A percentile compares a stretch with the other conserved stretches of the same genome.
Conservation (phyloP, 2,888 invertebrate species). For the Tricholauxania praeusta region DNA sequence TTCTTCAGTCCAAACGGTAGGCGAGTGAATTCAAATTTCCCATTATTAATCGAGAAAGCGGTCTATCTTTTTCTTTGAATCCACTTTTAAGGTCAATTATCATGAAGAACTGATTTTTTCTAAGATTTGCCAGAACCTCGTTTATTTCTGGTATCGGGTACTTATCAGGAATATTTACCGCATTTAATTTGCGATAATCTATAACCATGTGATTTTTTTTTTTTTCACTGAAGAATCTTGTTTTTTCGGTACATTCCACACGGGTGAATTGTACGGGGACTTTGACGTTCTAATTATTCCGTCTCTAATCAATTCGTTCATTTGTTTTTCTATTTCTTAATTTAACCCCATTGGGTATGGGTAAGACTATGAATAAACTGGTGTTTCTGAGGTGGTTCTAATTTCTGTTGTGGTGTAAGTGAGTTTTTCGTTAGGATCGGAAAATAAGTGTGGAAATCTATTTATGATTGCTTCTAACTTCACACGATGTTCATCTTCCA, state of each 20-base stretch:
- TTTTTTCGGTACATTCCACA: conserved; percentile 8
- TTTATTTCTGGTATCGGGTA: conserved; percentile 22
- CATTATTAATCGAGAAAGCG: too few species aligned
- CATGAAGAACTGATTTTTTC: conserved; percentile 13
- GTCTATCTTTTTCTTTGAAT: not conserved
- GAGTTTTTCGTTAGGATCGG: conserved; percentile 29
- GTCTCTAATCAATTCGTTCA: too few species aligned
- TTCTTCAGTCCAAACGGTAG: too few species aligned
- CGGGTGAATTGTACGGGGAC: conserved; percentile 17
- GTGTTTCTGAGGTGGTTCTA: conserved; percentile 21
- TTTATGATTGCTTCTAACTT: conserved; percentile 8
- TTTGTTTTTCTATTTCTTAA: not conserved
- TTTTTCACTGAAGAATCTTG: conserved; percentile 19
- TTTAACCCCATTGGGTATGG: conserved; percentile 32
- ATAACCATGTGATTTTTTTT: conserved; percentile 33
- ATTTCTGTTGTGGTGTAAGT: conserved; percentile 36
- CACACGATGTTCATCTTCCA: not conserved
- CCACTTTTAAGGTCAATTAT: conserved; percentile 24
- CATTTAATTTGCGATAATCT: conserved; percentile 22
- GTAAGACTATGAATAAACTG: conserved; percentile 25
- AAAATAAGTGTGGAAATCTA: conserved; percentile 28
- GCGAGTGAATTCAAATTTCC: too few species aligned
- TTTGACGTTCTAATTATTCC: not conserved
- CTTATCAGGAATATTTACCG: not conserved
- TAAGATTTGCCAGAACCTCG: not conserved